Evolutionary conservation across 1,140 invertebrate species (phyloP).

Genomic region (Metopolophium dirhodum): DNA sequence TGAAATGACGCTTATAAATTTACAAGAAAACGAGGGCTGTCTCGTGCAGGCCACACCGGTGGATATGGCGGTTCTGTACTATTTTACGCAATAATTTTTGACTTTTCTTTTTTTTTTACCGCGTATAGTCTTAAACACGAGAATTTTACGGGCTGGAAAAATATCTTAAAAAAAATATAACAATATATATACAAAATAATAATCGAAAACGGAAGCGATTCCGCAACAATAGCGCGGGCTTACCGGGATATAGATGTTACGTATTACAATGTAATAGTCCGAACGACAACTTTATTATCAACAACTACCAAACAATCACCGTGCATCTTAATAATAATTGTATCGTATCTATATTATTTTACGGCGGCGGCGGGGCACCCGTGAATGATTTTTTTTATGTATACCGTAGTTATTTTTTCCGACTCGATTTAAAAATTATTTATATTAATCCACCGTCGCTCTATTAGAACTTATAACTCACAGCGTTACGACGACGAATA

Average conservation of each 20-base stretch:
- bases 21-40: conserved; percentile 47
- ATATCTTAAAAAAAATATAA: neutral
- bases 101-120: conserved; percentile 34
- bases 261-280: neutral
- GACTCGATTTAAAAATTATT: neutral
- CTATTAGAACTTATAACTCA: neutral
- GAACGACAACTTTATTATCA: neutral
- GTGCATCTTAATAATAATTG: neutral
- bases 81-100: conserved; percentile 51
- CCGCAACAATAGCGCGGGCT: neutral
- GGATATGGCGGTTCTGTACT: conserved; percentile 5
- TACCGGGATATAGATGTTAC: neutral
- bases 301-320: neutral
- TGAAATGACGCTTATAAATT: conserved; percentile 55
- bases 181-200: neutral
- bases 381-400: neutral
- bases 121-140: neutral
- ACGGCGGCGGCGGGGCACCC: too few species aligned
- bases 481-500: neutral
- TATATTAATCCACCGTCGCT: neutral
- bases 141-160: conserved; percentile 50
- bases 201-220: conserved; percentile 42
- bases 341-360: neutral
- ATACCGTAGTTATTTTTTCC: neutral
- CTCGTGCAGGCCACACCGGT: conserved; percentile 24